Percentiles rank a stretch among this genome's conserved stretches.
Evolutionary conservation across 2,888 invertebrate genomes (phyloP).

Genomic region (Odontomyia ornata): DNA sequence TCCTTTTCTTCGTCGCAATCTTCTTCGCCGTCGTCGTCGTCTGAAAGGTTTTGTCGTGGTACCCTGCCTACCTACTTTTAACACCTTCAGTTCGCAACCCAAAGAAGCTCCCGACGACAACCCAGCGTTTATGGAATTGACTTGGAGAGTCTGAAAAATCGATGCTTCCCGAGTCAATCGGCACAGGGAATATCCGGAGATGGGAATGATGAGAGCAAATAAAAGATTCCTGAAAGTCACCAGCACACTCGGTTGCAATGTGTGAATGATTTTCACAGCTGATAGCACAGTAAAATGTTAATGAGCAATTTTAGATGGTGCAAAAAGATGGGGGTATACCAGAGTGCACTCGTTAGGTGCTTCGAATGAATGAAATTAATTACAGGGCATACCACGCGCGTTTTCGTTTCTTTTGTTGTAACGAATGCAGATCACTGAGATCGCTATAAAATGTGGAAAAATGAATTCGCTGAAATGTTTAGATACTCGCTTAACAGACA

Average conservation of each 20-base stretch:
- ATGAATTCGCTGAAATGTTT: constrained; percentile 8
- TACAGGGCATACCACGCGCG: constrained; percentile 32
- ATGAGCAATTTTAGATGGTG: constrained; percentile 66
- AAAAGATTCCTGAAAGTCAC: constrained; percentile 15
- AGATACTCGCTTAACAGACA: not conserved
- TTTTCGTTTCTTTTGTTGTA: not conserved
- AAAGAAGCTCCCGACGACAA: constrained; percentile 36
- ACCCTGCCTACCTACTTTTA: constrained; percentile 36
- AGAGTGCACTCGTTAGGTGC: constrained; percentile 35
- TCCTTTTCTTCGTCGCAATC: constrained; percentile 11
- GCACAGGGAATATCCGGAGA: constrained; percentile 3
- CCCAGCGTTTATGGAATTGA: constrained; percentile 29
- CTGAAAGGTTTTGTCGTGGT: constrained; percentile 17
- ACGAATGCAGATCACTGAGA: not conserved
- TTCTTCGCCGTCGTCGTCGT: not conserved
- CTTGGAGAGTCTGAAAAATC: constrained; percentile 32
- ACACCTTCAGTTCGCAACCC: constrained; percentile 5
- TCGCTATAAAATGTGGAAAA: constrained; percentile 2
- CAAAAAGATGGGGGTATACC: constrained; percentile 60
- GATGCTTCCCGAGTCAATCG: constrained; percentile 43
- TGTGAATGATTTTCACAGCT: constrained; percentile 63
- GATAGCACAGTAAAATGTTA: constrained; percentile 65
- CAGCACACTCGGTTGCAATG: constrained; percentile 8
- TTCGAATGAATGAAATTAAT: constrained; percentile 44
- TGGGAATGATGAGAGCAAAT: not conserved